Evolutionary conservation across 2,797 vertebrate genomes (phyloP).

Genomic region (Salarias fasciatus): DNA sequence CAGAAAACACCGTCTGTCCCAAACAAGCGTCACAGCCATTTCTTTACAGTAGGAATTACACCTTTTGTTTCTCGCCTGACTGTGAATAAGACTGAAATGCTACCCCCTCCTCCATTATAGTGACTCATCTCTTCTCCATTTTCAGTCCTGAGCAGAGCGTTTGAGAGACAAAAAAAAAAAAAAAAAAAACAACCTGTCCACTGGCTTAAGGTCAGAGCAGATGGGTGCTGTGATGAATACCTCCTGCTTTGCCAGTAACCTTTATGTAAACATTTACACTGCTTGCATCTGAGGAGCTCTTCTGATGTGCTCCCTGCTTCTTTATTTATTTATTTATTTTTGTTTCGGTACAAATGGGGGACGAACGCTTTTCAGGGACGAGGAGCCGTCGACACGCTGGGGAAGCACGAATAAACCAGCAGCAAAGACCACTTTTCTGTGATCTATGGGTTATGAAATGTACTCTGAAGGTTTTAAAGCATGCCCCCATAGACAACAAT

Average conservation of each 20-base stretch:
- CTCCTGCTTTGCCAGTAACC: background rate
- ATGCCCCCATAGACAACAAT: conserved; percentile 18
- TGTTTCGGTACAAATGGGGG: conserved; percentile 16
- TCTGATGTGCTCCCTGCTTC: background rate
- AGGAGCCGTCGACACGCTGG: conserved; percentile 4
- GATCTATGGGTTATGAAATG: conserved; percentile 37
- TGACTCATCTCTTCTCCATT: conserved; percentile 48
- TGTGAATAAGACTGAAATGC: conserved; percentile 22
- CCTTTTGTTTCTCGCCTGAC: conserved; percentile 22
- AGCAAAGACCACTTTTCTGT: conserved; percentile 32
- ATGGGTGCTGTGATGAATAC: conserved; percentile 19
- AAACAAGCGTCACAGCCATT: conserved; percentile 3
- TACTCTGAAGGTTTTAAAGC: conserved; percentile 33
- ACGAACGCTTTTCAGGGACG: conserved; percentile 20
- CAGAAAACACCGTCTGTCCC: conserved; percentile 26
- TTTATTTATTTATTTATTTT: background rate
- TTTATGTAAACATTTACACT: conserved; percentile 31
- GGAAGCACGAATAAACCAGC: conserved; percentile 15
- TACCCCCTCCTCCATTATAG: conserved; percentile 3
- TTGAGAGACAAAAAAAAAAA: conserved; percentile 25
- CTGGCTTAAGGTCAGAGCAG: conserved; percentile 27
- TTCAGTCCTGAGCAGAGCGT: conserved; percentile 8
- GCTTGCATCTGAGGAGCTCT: conserved; percentile 9
- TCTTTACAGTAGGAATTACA: conserved; percentile 23
- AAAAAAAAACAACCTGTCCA: conserved; percentile 6